Percentiles rank a stretch among this genome's conserved stretches.
phyloP scores from a whole-genome alignment of 2,797 vertebrate species.

The Gambelia wislizenii region DNA sequence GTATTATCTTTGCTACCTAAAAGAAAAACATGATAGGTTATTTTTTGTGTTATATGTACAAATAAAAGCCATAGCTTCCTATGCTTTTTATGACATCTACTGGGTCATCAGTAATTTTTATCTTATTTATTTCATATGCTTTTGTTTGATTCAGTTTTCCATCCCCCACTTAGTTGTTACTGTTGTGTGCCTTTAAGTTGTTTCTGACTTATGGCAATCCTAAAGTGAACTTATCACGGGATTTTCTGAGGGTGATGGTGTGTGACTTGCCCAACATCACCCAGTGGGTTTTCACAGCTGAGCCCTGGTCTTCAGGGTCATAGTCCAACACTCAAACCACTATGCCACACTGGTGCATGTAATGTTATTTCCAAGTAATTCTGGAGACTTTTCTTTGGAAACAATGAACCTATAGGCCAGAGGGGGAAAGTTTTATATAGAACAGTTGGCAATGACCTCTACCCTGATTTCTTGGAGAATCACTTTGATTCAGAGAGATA shows the following conservation, averaged over 20 bases:
- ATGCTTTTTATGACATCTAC: not conserved
- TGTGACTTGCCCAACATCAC: too few species aligned
- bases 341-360: too few species aligned
- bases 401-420: not conserved
- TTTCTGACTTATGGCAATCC: too few species aligned
- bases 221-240: too few species aligned
- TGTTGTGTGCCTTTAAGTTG: too few species aligned
- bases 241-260: too few species aligned
- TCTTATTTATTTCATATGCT: not conserved
- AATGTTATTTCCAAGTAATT: not conserved
- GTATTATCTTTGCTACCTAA: conserved; percentile 96
- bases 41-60: not conserved
- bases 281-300: too few species aligned
- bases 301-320: too few species aligned
- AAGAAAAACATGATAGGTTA: conserved; percentile 42
- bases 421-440: not conserved
- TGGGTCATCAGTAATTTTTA: not conserved
- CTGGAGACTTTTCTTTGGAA: not conserved
- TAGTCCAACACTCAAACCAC: too few species aligned
- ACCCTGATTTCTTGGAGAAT: not conserved
- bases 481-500: not conserved
- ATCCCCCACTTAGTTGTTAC: not conserved
- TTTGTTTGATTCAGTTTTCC: not conserved
- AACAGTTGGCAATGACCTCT: not conserved
- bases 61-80: not conserved